phyloP scores from a whole-genome alignment of 2,888 invertebrate genomes.

The Tillus elongatus region DNA sequence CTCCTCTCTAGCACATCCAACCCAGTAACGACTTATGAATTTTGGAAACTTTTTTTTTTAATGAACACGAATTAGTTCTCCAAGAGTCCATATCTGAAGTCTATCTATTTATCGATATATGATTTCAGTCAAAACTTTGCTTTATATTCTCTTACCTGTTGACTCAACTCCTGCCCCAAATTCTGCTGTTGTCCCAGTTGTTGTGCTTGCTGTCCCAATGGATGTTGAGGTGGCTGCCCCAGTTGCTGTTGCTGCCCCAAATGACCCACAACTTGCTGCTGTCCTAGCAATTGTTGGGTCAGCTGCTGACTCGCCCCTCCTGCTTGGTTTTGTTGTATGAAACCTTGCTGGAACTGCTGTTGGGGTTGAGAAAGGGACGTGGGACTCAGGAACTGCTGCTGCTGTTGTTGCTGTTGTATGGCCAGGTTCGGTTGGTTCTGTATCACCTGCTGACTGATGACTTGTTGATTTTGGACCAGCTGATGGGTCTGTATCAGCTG shows the following conservation, averaged over 20 bases:
- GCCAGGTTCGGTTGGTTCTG: slow-evolving; percentile 19
- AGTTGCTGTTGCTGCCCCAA: slow-evolving; percentile 46
- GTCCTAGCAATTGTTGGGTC: slow-evolving; percentile 20
- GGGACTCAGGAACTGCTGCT: slow-evolving; percentile 14
- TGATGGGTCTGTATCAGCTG: no score
- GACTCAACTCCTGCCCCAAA: slow-evolving; percentile 16
- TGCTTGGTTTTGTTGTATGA: slow-evolving; percentile 15
- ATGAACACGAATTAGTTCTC: no score
- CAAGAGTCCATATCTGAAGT: no score
- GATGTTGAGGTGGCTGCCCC: slow-evolving; percentile 33
- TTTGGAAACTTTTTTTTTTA: no score
- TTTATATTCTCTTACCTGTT: no score
- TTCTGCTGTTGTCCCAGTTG: slow-evolving; percentile 11
- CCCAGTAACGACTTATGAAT: no score
- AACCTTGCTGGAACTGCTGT: no score
- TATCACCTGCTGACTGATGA: slow-evolving; percentile 11
- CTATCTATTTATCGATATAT: no score
- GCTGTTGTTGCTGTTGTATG: slow-evolving; percentile 19
- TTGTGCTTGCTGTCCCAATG: no score
- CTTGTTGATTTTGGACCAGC: slow-evolving; percentile 8
- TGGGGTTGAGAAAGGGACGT: no score
- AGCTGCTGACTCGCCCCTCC: slow-evolving; percentile 17
- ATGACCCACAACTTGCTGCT: slow-evolving; percentile 15
- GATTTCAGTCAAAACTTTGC: no score
- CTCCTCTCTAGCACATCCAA: no score